A percentile compares a stretch with the other conserved stretches of the same genome.
Conservation (phyloP, 2,888 invertebrate genomes). For the Orchesellides sinensis region DNA sequence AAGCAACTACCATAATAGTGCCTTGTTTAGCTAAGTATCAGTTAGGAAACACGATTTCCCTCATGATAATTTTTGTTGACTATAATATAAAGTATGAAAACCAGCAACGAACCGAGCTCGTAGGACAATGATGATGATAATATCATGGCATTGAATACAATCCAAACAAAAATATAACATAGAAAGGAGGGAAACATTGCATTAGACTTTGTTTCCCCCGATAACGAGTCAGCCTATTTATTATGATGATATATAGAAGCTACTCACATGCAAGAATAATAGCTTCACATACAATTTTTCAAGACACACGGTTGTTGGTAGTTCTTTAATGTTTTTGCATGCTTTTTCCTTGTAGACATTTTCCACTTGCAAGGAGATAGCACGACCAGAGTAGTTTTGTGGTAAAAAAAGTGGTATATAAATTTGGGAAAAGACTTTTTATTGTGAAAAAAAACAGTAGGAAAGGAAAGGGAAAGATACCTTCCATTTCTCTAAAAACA, state of each 20-base stretch:
- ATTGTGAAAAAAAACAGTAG: neutral
- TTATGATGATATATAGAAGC: constrained; percentile 36
- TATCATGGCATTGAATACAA: constrained; percentile 17
- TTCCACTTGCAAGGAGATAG: neutral
- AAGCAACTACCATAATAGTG: constrained; percentile 12
- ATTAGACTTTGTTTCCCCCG: constrained; percentile 32
- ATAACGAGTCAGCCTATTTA: constrained; percentile 53
- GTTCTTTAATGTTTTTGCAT: neutral
- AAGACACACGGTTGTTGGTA: neutral
- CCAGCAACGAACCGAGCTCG: too few species aligned
- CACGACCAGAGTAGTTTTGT: neutral
- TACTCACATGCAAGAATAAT: constrained; percentile 35
- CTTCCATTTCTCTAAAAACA: neutral
- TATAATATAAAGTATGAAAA: neutral
- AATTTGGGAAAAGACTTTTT: neutral
- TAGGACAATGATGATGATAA: constrained; percentile 8
- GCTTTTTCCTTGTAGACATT: neutral
- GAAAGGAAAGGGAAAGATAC: neutral
- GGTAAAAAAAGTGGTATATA: neutral
- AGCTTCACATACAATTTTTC: constrained; percentile 32
- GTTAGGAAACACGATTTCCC: constrained; percentile 37
- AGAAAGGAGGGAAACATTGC: too few species aligned
- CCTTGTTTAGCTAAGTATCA: constrained; percentile 37
- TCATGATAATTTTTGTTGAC: constrained; percentile 34
- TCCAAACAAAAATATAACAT: constrained; percentile 24